Conservation (phyloP, 1,140 invertebrate species). For the Myzus persicae region DNA sequence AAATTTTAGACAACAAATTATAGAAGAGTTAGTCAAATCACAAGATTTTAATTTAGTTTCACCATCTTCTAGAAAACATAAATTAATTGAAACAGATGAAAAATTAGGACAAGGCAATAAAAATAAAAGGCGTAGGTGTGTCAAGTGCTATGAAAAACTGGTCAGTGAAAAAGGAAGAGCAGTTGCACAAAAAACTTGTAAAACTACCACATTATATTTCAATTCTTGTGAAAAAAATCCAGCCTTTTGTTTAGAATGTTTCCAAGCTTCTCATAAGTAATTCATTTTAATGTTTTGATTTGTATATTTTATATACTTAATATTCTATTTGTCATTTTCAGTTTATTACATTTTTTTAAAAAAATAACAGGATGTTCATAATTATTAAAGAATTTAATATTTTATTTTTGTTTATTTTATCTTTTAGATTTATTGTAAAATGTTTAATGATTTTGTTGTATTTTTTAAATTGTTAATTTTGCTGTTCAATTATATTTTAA, state of each 20-base stretch:
- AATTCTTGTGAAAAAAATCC: conserved; percentile 41
- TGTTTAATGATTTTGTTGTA: conserved; percentile 29
- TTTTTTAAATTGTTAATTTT: conserved; percentile 44
- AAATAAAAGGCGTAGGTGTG: conserved; percentile 2
- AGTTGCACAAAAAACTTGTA: conserved; percentile 43
- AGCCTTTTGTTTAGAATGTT: conserved; percentile 36
- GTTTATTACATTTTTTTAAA: conserved; percentile 6
- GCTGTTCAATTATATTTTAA: conserved; percentile 28
- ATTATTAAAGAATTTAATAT: conserved; percentile 26
- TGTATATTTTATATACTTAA: conserved; percentile 19
- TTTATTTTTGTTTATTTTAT: conserved; percentile 1
- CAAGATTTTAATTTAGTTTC: conserved; percentile 11
- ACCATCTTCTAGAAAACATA: conserved; percentile 4
- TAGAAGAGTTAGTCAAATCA: conserved; percentile 19
- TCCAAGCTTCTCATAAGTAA: conserved; percentile 32
- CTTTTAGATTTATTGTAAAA: conserved; percentile 30
- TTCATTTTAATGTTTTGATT: too few species aligned
- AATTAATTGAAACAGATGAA: conserved; percentile 16
- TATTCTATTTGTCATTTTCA: conserved; percentile 22
- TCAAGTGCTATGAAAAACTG: conserved; percentile 25
- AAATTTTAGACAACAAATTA: conserved; percentile 14
- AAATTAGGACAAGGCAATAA: conserved; percentile 14
- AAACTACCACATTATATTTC: conserved; percentile 31
- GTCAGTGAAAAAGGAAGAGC: not conserved
- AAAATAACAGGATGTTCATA: conserved; percentile 26